Conservation (phyloP, 2,888 invertebrate genomes). For the Eristalinus aeneus region DNA sequence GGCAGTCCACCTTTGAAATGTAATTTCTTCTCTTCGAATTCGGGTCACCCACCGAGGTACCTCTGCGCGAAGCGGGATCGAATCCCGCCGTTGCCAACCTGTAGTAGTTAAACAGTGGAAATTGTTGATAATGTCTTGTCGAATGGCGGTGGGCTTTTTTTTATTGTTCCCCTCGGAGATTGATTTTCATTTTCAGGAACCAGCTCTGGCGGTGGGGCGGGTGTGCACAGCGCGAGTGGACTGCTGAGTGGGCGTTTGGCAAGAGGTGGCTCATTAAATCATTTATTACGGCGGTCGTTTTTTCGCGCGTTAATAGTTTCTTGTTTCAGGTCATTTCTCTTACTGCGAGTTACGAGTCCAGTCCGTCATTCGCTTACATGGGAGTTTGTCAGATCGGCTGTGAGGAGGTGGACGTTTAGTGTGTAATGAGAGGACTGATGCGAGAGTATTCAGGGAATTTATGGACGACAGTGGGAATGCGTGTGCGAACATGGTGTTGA, state of each 20-base stretch:
- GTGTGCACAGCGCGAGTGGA: background rate
- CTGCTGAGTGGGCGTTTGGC: slow-evolving; percentile 20
- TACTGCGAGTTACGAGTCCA: slow-evolving; percentile 11
- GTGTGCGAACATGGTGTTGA: slow-evolving; percentile 13
- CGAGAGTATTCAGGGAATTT: slow-evolving; percentile 16
- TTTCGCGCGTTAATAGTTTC: slow-evolving; percentile 31
- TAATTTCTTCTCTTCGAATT: background rate
- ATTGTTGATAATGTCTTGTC: slow-evolving; percentile 5
- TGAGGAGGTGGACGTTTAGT: slow-evolving; percentile 17
- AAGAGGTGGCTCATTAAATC: slow-evolving; percentile 36
- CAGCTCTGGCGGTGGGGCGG: background rate
- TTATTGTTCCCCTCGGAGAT: slow-evolving; percentile 7
- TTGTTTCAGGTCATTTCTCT: slow-evolving; percentile 38
- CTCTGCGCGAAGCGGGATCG: background rate
- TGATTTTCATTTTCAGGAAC: slow-evolving; percentile 19
- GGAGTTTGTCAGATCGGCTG: background rate
- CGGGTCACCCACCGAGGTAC: background rate
- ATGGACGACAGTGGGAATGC: slow-evolving; percentile 4
- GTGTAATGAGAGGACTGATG: background rate
- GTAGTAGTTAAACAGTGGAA: slow-evolving; percentile 1
- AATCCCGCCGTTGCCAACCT: background rate
- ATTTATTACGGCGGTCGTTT: slow-evolving; percentile 16
- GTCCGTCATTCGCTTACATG: slow-evolving; percentile 5
- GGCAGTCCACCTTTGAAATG: slow-evolving; percentile 8
- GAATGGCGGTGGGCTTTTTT: slow-evolving; percentile 18